These are phyloP conservation scores for Toxostoma redivivum DNA, from an alignment of 2,113 vertebrate genomes.

Conservation along the genomic window DNA sequence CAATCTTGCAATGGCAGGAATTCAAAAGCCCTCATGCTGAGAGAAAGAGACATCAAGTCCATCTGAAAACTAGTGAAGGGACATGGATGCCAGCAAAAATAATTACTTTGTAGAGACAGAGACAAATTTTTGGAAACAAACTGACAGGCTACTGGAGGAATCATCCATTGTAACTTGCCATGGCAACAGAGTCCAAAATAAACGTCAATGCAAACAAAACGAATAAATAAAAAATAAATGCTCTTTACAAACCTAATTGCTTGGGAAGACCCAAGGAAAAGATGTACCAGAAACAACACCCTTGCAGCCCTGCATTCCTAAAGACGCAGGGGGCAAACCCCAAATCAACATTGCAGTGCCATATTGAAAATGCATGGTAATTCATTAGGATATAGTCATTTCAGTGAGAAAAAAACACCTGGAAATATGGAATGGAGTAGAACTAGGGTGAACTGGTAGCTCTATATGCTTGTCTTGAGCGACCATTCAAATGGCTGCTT, in stretches of 20 bases:
- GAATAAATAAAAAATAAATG: neutral
- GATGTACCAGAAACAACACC: neutral
- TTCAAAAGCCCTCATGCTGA: neutral
- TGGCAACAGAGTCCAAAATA: neutral
- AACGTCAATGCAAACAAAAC: neutral
- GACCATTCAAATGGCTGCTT: neutral
- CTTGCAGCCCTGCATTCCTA: neutral
- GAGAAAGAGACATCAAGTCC: slow-evolving; percentile 41
- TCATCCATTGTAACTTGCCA: neutral
- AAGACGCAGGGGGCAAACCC: neutral
- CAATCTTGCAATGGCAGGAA: neutral
- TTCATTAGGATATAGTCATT: neutral
- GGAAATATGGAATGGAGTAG: neutral
- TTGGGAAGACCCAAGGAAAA: neutral
- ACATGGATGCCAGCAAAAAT: slow-evolving; percentile 46
- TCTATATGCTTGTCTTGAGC: neutral
- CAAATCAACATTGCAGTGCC: neutral
- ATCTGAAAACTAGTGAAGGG: neutral
- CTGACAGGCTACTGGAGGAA: neutral
- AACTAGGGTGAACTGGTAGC: neutral
- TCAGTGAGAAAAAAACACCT: neutral
- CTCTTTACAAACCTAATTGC: neutral
- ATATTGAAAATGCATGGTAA: neutral
- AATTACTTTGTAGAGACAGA: slow-evolving; percentile 10
- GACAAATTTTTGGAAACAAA: neutral